These are phyloP conservation scores for Trachemys scripta DNA, from an alignment of 2,113 vertebrate genomes.

Conservation along the genomic window DNA sequence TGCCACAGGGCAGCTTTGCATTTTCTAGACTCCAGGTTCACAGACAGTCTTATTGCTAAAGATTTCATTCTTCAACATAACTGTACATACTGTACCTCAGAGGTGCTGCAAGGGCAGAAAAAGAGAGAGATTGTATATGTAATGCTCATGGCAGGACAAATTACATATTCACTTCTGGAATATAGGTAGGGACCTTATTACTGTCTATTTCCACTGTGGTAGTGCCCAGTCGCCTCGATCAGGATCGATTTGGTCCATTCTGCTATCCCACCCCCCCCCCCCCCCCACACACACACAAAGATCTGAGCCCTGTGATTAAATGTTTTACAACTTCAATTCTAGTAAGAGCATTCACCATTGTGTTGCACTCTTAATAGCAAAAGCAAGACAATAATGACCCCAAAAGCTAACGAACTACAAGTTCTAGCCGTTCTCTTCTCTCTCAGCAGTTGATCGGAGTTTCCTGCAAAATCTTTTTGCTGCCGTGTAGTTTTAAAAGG, in stretches of 20 bases:
- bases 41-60: neutral
- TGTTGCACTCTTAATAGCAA: neutral
- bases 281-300: neutral
- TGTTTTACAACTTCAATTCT: slow-evolving; percentile 3
- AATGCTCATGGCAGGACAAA: neutral
- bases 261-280: neutral
- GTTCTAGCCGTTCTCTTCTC: neutral
- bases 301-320: neutral
- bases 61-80: neutral
- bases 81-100: fast-evolving
- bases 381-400: neutral
- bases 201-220: neutral
- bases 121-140: neutral
- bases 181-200: neutral
- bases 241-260: neutral
- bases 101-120: neutral
- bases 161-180: neutral
- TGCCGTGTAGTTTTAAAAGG: neutral
- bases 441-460: neutral
- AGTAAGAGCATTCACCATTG: neutral
- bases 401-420: neutral
- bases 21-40: neutral
- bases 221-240: neutral
- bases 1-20: neutral
- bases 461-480: neutral